Conservation (phyloP, 2,113 vertebrate genomes). For the Axis porcinus region DNA sequence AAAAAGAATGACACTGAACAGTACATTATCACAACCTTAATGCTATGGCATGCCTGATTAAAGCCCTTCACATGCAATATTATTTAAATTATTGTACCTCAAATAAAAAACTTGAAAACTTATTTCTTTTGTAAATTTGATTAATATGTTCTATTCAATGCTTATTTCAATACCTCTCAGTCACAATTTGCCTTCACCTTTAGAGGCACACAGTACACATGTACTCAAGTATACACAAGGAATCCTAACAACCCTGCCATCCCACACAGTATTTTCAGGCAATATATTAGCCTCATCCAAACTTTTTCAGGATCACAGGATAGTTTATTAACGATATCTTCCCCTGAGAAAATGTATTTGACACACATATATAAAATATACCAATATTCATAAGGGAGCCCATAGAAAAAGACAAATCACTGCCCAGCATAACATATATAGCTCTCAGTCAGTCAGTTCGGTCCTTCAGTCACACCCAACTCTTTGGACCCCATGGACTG, state of each 20-base stretch:
- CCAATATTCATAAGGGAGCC: not conserved
- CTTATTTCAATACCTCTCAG: not conserved
- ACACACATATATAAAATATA: not conserved
- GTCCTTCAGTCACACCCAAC: no score
- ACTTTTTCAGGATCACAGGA: not conserved
- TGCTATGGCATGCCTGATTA: not conserved
- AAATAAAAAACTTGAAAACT: not conserved
- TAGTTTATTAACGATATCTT: not conserved
- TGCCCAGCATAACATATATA: not conserved
- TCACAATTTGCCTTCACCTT: not conserved
- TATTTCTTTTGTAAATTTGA: not conserved
- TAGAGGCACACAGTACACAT: not conserved
- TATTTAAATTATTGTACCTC: not conserved
- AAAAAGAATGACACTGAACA: not conserved
- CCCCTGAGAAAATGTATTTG: not conserved
- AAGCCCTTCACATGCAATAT: not conserved
- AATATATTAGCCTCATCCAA: not conserved
- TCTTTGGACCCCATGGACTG: no score
- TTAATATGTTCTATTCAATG: not conserved
- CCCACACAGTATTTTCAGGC: not conserved
- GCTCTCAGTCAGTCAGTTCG: no score
- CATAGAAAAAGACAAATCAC: not conserved
- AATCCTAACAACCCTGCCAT: not conserved
- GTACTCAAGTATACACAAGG: not conserved
- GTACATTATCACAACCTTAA: not conserved